phyloP scores from a whole-genome alignment of 2,888 invertebrate genomes.

The Chrysotoxum bicinctum region DNA sequence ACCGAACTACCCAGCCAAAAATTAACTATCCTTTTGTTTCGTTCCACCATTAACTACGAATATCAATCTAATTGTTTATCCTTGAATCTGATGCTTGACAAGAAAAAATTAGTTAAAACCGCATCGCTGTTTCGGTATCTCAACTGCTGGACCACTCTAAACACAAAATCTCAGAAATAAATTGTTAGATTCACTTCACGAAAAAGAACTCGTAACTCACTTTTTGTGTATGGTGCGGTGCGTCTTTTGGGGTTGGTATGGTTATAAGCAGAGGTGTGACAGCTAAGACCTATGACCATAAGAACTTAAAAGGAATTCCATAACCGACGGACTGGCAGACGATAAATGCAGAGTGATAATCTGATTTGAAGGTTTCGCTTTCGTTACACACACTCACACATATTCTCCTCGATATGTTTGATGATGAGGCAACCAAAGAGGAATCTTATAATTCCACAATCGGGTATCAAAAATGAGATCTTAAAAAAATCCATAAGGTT shows the following conservation, averaged over 20 bases:
- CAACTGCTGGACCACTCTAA: constrained; percentile 20
- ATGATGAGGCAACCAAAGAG: constrained; percentile 20
- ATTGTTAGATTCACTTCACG: constrained; percentile 61
- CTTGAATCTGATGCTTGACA: constrained; percentile 50
- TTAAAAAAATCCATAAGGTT: constrained; percentile 54
- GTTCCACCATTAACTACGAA: constrained; percentile 1
- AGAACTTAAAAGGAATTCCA: constrained; percentile 56
- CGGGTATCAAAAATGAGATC: constrained; percentile 69
- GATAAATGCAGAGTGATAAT: constrained; percentile 53
- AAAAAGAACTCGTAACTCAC: constrained; percentile 68
- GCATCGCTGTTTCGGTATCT: constrained; percentile 7
- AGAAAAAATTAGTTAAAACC: constrained; percentile 62
- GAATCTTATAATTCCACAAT: constrained; percentile 65
- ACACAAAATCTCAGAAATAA: constrained; percentile 60
- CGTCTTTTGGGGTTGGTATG: constrained; percentile 1
- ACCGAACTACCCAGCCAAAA: neutral
- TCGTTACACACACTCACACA: constrained; percentile 37
- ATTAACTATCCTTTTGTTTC: neutral
- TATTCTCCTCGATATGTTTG: neutral
- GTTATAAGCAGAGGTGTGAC: constrained; percentile 62
- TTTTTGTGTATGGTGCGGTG: constrained; percentile 13
- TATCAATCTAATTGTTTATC: constrained; percentile 60
- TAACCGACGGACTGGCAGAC: constrained; percentile 35
- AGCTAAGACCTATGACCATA: constrained; percentile 43
- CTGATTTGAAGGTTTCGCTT: constrained; percentile 67